Base-by-base conservation (phyloP, 2,797 vertebrate species). In the Hypotaenidia okinawae region DNA sequence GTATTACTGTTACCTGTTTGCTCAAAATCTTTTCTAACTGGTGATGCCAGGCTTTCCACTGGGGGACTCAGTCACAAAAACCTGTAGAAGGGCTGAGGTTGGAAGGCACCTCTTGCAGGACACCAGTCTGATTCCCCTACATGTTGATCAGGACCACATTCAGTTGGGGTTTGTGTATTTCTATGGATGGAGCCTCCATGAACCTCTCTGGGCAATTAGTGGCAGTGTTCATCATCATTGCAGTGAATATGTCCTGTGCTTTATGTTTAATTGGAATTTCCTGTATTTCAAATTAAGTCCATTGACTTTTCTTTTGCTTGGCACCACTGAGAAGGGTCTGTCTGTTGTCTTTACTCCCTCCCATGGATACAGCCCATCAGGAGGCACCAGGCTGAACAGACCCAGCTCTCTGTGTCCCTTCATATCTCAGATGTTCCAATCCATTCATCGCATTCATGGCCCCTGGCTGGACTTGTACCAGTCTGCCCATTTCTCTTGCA, bases 1-100 rank as follows among this genome's bases (percentile, higher is more conserved):
- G 2, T 11, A 32, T 33, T 43, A 6, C 30, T 8, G 7, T 19
- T 41, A 1, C 0, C 0, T 3, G 2, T 55, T 54, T 70, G 7
- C 32, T 59, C 37, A n/a, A 5, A 39, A 51, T 28, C 28, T 87
- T 73, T 86, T 64, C 17, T 22, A 2, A 0, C 23, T 22, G 78
- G 21, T 43, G 57, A 39, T 45, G n/a, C 15, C 21, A 23, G 45
- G 22, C 24, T 74, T 74, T 84, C 30, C 6, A 4, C 0, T 9
- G 35, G 21, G 16, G 12, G 6, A 11, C 32, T 51, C 9, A 64
- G 30, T 35, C 43, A 58, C 22, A 51, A 45, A 52, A 6, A 23
- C 47, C 5, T 39, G 5, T 17, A 25, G 51, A 41, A 35, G 1
- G 12, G 63, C 23, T 5, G 33, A 61, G 52, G 37, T 6, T 28